These are phyloP conservation scores for Stictonetta naevosa DNA, from an alignment of 2,113 vertebrate species.

Conservation along the genomic window DNA sequence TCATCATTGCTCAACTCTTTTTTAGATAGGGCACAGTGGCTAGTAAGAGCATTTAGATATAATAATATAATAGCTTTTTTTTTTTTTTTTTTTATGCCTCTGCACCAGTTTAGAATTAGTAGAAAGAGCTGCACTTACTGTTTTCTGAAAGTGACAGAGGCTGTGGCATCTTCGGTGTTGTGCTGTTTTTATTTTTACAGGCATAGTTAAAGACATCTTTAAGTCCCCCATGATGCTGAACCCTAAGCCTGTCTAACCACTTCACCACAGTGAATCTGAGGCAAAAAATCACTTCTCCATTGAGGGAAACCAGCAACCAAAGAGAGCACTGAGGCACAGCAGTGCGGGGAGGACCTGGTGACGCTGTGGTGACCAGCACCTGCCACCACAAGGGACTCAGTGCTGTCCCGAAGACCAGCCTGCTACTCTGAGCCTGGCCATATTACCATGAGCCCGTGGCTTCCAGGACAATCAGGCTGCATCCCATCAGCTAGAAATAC, in stretches of 20 bases:
- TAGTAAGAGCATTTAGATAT: neutral
- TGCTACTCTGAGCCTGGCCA: neutral
- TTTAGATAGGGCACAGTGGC: neutral
- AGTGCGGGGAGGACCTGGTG: neutral
- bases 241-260: neutral
- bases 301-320: neutral
- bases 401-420: neutral
- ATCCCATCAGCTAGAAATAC: neutral
- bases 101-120: neutral
- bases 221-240: neutral
- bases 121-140: neutral
- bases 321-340: neutral
- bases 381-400: neutral
- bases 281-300: neutral
- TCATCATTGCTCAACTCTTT: neutral
- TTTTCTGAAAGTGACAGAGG: neutral
- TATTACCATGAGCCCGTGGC: fast-evolving
- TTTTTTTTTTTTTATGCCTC: neutral
- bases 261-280: neutral
- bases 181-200: neutral
- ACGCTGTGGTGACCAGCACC: neutral
- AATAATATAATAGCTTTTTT: neutral
- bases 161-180: neutral
- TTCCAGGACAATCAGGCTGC: neutral
- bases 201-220: neutral